Base-by-base conservation (phyloP, 2,888 invertebrate species). In the Quadroppia sp. region DNA sequence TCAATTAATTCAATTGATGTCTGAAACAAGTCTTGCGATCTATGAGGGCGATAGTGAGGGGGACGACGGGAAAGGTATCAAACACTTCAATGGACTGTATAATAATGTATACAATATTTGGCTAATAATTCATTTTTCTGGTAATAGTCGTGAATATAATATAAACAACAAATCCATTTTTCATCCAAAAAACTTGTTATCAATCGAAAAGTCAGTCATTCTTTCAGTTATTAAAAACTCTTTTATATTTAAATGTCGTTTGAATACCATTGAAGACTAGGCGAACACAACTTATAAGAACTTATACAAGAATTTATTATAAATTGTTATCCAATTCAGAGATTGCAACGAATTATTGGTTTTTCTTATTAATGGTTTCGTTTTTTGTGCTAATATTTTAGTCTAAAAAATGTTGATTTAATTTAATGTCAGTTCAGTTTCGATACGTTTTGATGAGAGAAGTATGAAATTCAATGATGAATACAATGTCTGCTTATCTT, bases 31-130 rank as follows among this genome's bases (percentile, higher is more conserved):
- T 45, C 45, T 45, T 45, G 45, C 45, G 45, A 15, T 15, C 25
- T 53, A 28, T 56, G 56, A 56, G 56, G 30, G 53, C 17, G 53
- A 23, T 23, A 53, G 11, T 30, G 56, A 56, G 28, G 25, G n/a
- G 25, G 7, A 48, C n/a, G 4, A 20, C 2, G 48, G 25, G 56
- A 50, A 13, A 28, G 56, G 56, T 13, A 17, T 13, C 9, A 69
- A 69, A 69, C 69, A 69, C 69, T 69, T 69, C n/a, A 69, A 25
- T 69, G 69, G 69, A 23, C 45, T 45, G 42, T 42, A 45, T 28
- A 36, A 36, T 25, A 42, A 45, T 67, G 45, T 69, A 69, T 69
- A 69, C 45, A 64, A 69, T 69, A 69, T 69, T 69, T 69, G 69
- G 69, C 69, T 69, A 69, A 69, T 64, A 69, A 69, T 69, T 64